Conservation (phyloP, 2,888 invertebrate genomes). For the Ditula angustiorana region DNA sequence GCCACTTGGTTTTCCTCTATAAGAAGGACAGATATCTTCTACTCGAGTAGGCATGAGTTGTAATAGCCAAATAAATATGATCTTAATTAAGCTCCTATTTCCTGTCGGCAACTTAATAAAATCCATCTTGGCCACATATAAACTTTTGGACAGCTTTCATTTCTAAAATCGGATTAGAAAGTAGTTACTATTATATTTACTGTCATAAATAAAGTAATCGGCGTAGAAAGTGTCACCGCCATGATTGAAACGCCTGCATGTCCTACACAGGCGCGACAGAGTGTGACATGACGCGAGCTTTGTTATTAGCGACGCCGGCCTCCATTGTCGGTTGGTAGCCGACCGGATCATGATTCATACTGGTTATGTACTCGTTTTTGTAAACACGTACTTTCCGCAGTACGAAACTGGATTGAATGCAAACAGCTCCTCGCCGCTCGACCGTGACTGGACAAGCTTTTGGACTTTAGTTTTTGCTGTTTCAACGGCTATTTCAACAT, state of each 20-base stretch:
- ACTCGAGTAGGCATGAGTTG: no score
- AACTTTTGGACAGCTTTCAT: no score
- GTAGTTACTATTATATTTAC: no score
- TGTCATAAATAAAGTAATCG: background rate
- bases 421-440: background rate
- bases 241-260: constrained; percentile 1
- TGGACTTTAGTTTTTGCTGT: constrained; percentile 2
- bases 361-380: constrained; percentile 19
- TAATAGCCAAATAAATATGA: no score
- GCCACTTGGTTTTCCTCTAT: no score
- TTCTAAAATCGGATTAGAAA: background rate
- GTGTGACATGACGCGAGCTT: constrained; percentile 36
- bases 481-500: no score
- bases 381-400: constrained; percentile 33
- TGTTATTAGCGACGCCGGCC: constrained; percentile 12
- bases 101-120: no score
- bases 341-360: constrained; percentile 41
- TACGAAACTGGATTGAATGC: constrained; percentile 20
- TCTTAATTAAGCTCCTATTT: no score
- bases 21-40: no score
- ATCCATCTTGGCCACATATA: no score
- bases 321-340: constrained; percentile 18
- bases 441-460: constrained; percentile 6
- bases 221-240: background rate
- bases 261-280: constrained; percentile 16